phyloP scores from a whole-genome alignment of 2,888 invertebrate species.

The Crepidodera aurea region DNA sequence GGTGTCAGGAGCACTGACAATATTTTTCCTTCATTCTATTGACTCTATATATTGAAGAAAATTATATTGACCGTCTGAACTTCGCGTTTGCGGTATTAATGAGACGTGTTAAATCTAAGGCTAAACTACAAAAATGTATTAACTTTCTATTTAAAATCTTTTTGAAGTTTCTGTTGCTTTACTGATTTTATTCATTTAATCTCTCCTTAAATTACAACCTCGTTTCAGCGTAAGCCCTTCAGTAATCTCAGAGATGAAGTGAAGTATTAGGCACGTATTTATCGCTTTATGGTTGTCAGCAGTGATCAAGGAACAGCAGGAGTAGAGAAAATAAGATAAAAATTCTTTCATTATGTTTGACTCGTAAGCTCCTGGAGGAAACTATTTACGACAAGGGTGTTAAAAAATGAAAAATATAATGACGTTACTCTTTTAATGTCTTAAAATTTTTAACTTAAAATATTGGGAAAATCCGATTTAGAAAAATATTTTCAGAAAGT shows the following conservation, averaged over 20 bases:
- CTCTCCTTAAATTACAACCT: not conserved
- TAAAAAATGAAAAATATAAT: too few relatives aligned
- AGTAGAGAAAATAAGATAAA: not conserved
- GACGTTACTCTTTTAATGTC: too few relatives aligned
- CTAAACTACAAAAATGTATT: not conserved
- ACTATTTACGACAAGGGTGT: too few relatives aligned
- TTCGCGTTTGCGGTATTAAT: too few relatives aligned
- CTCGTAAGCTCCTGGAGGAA: not conserved
- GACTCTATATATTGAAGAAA: too few relatives aligned
- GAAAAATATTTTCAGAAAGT: too few relatives aligned
- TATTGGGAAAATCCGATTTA: too few relatives aligned
- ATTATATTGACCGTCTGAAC: too few relatives aligned
- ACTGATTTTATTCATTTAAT: not conserved
- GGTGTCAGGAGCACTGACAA: too few relatives aligned
- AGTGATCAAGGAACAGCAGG: not conserved
- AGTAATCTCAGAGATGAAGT: not conserved
- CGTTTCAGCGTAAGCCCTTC: not conserved
- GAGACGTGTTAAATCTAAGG: too few relatives aligned
- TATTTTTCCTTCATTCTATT: too few relatives aligned
- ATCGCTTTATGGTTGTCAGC: not conserved
- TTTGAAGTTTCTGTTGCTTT: not conserved
- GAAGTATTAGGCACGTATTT: constrained; percentile 1
- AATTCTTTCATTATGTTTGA: not conserved
- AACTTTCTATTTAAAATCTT: not conserved
- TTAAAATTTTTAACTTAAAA: too few relatives aligned